These are phyloP conservation scores for Phyllostomus hastatus DNA, from an alignment of 2,113 vertebrate genomes.

Conservation along the genomic window DNA sequence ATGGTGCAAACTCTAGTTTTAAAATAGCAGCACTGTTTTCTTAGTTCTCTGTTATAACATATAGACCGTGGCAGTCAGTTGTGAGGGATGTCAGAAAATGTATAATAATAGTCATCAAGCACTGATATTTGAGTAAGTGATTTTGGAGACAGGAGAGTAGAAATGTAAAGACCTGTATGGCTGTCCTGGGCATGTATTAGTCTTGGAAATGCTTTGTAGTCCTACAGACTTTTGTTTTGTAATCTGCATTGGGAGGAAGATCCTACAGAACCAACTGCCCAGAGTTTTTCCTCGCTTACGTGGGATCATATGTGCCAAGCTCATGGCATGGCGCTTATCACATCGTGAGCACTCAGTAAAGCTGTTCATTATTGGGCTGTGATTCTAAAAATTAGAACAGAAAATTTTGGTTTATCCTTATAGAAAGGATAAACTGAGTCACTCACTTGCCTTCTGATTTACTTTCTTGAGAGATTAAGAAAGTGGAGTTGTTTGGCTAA, in stretches of 20 bases:
- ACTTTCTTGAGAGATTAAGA: conserved; percentile 6
- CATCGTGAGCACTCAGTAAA: background rate
- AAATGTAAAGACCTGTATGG: background rate
- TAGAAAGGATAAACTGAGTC: background rate
- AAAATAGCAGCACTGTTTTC: background rate
- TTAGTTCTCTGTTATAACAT: background rate
- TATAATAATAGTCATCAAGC: background rate
- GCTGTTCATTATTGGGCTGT: background rate
- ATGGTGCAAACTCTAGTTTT: background rate
- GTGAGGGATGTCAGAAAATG: background rate
- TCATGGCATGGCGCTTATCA: background rate
- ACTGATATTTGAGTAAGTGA: background rate
- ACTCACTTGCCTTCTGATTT: background rate
- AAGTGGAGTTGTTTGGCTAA: background rate
- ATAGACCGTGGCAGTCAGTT: background rate
- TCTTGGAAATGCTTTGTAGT: background rate
- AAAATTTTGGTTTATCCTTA: background rate
- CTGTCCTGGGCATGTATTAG: background rate
- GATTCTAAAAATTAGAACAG: background rate
- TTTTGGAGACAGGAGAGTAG: background rate
- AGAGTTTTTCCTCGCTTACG: background rate
- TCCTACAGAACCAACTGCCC: background rate
- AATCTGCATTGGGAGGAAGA: background rate
- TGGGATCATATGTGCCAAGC: background rate
- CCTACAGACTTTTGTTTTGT: background rate